Conservation (phyloP, 2,113 vertebrate genomes). For the Sebastes schlegelii region DNA sequence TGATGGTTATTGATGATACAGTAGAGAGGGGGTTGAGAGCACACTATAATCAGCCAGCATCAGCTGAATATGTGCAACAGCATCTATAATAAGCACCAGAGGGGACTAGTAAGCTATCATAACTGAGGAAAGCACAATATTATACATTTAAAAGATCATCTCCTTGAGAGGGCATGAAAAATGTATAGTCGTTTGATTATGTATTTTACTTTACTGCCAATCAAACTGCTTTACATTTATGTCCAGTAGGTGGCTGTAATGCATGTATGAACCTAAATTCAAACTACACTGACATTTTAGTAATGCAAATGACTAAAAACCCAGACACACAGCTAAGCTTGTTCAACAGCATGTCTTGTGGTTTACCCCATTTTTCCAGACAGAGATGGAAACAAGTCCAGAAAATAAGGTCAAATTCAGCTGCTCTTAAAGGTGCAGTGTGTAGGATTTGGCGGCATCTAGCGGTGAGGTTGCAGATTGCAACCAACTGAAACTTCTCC, state of each 20-base stretch:
- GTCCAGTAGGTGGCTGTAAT: neutral
- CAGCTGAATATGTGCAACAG: slow-evolving; percentile 10
- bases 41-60: slow-evolving; percentile 28
- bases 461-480: no score
- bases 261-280: neutral
- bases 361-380: neutral
- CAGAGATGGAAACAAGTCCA: neutral
- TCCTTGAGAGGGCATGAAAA: neutral
- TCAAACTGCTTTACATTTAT: neutral
- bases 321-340: neutral
- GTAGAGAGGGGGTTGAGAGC: slow-evolving; percentile 10
- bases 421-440: neutral
- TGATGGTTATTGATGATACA: slow-evolving; percentile 60
- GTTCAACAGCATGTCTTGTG: neutral
- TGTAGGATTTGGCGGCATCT: no score
- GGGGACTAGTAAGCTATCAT: neutral
- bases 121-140: neutral
- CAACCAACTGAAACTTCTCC: no score
- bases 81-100: slow-evolving; percentile 29
- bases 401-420: neutral
- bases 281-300: neutral
- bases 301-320: neutral
- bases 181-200: neutral
- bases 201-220: neutral
- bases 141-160: neutral